Evolutionary conservation across 2,888 invertebrate species (phyloP), one percentile per base, ranked within the genome.

Genomic region (Liopterus haemorrhoidalis): DNA sequence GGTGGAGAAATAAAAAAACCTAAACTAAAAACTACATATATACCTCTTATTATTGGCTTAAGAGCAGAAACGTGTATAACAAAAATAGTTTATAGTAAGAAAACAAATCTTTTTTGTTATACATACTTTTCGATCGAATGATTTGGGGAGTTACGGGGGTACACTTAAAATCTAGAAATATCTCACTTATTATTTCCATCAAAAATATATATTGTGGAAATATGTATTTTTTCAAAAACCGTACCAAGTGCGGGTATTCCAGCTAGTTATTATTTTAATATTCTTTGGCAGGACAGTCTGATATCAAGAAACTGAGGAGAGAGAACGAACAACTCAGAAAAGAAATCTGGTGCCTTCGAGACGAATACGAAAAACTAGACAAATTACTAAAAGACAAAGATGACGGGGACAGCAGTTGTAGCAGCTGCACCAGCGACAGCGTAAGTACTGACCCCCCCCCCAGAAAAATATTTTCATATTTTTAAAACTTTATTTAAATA

Each of bases 271-370:
- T n/a, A 21, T 36, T 39, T 20, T 31, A 40, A 18, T 19, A 6
- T 16, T 45, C 37, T 54, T 46, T 66, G 69, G 14, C 70, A 89
- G 89, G 91, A 55, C 90, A 91, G 66, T 84, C 82, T 55, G 90
- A 91, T 63, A 88, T 91, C 58, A 89, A 90, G 68, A 90, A 91
- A 64, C 65, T 92, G 60, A 82, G 88, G 51, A 73, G 86, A 30
- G 91, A 92, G 63, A 91, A 91, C 72, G 90, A 91, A 55, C 85
- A 87, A 65, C 71, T 92, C 43, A 81, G 88, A 58, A 74, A 88
- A 15, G 91, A 91, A 69, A 87, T 91, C 62, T 90, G 88, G 73
- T 83, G 84, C 45, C 74, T 91, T 39, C 75, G 91, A 21, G 90
- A 91, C 65, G 90, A 91, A 67, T 91, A 90, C 67, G 90, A 91